Evolutionary conservation across 2,797 vertebrate genomes (phyloP).

Genomic region (Galago senegalensis): DNA sequence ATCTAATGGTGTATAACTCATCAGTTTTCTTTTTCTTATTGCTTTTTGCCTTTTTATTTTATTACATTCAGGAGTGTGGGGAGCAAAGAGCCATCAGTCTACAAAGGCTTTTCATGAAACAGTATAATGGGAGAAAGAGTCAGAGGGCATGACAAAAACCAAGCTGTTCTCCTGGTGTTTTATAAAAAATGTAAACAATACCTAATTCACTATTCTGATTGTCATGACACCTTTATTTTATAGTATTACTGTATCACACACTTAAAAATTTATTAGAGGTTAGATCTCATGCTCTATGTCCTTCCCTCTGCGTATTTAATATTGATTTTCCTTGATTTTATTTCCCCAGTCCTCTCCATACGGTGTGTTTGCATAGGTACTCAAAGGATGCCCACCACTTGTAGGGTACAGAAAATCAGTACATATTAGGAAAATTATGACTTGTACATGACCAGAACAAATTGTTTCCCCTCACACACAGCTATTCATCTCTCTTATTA

Average conservation of each 20-base stretch:
- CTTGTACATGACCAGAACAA: not conserved
- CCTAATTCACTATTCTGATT: not conserved
- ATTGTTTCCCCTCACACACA: too few relatives aligned
- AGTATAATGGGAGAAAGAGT: not conserved
- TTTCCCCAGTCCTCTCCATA: not conserved
- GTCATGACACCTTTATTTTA: not conserved
- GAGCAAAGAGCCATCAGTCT: not conserved
- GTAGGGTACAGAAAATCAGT: not conserved
- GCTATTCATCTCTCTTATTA: not conserved
- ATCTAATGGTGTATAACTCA: not conserved
- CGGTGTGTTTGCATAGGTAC: not conserved
- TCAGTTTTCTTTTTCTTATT: not conserved
- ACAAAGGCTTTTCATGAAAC: slow-evolving; percentile 17
- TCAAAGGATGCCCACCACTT: not conserved
- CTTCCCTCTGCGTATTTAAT: not conserved
- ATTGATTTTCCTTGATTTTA: not conserved
- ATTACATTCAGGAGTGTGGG: not conserved
- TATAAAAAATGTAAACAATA: not conserved
- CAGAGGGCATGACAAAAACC: not conserved
- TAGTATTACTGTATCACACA: not conserved
- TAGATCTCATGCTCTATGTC: not conserved
- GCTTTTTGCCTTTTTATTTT: not conserved
- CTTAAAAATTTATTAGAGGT: not conserved
- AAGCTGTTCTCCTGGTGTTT: not conserved
- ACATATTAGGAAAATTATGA: not conserved